These are phyloP conservation scores for Tachysurus fulvidraco DNA, from an alignment of 2,113 vertebrate species.

Conservation along the genomic window DNA sequence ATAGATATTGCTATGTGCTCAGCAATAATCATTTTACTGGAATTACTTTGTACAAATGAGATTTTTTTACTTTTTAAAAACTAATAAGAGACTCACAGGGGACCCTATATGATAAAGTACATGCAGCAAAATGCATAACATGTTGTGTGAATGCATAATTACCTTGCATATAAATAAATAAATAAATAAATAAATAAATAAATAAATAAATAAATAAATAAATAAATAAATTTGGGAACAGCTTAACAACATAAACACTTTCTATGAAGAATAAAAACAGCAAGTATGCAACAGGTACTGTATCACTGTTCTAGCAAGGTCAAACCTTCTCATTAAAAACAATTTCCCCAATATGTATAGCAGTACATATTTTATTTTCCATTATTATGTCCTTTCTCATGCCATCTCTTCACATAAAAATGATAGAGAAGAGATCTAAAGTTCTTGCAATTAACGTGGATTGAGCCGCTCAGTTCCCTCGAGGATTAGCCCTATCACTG, in stretches of 20 bases:
- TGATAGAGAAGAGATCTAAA: constrained; percentile 45
- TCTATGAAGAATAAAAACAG: constrained; percentile 40
- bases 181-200: background rate
- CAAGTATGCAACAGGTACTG: constrained; percentile 21
- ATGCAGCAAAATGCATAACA: background rate
- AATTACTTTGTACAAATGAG: background rate
- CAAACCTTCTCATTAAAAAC: constrained; percentile 41
- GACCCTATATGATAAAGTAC: background rate
- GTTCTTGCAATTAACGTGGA: constrained; percentile 48
- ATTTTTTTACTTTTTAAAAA: background rate
- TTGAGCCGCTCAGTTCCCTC: constrained; percentile 39
- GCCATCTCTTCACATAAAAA: constrained; percentile 23
- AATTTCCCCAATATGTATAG: constrained; percentile 34
- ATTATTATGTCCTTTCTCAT: constrained; percentile 36
- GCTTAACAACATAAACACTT: background rate
- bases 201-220: background rate
- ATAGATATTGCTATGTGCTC: background rate
- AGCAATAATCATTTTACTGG: background rate
- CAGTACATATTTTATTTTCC: constrained; percentile 2
- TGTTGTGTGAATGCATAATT: background rate
- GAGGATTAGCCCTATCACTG: constrained; percentile 37
- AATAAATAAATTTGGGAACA: background rate
- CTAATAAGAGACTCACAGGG: background rate
- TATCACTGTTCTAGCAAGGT: constrained; percentile 36
- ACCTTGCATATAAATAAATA: background rate